These are phyloP conservation scores for Simalia tracyae DNA, from an alignment of 2,797 vertebrate species.

Conservation along the genomic window DNA sequence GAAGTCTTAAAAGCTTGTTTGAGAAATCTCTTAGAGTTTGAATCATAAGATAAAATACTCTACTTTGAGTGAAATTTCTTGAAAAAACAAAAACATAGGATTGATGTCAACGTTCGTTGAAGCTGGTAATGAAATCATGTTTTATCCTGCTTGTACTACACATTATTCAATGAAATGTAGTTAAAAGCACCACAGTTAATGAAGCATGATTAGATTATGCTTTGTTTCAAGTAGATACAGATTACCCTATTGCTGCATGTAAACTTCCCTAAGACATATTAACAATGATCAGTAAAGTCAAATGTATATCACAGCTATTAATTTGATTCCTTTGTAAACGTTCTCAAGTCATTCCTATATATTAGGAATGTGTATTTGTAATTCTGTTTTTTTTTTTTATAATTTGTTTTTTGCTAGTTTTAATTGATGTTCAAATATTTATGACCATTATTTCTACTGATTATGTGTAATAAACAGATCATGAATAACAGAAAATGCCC, in stretches of 20 bases:
- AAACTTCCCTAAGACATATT: not conserved
- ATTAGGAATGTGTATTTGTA: not conserved
- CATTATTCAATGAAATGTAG: not conserved
- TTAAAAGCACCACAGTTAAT: not conserved
- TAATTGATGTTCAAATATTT: not conserved
- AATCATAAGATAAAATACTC: not conserved
- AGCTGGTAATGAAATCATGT: not conserved
- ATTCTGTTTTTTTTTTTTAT: not conserved
- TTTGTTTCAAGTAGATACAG: not conserved
- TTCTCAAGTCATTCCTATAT: not conserved
- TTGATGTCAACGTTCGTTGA: not conserved
- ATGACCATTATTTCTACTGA: not conserved
- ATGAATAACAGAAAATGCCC: not conserved
- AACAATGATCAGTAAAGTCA: not conserved
- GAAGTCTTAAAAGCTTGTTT: not conserved
- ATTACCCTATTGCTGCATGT: not conserved
- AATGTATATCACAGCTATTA: not conserved
- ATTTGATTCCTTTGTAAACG: not conserved
- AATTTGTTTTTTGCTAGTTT: not conserved
- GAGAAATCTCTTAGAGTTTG: not conserved
- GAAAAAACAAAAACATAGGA: not conserved
- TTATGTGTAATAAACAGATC: not conserved
- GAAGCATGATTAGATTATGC: not conserved
- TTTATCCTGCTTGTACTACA: not conserved
- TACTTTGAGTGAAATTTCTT: not conserved